Evolutionary conservation across 1,140 invertebrate genomes (phyloP), one percentile per base, ranked within the genome.

Genomic region (Zaprionus taronus): DNA sequence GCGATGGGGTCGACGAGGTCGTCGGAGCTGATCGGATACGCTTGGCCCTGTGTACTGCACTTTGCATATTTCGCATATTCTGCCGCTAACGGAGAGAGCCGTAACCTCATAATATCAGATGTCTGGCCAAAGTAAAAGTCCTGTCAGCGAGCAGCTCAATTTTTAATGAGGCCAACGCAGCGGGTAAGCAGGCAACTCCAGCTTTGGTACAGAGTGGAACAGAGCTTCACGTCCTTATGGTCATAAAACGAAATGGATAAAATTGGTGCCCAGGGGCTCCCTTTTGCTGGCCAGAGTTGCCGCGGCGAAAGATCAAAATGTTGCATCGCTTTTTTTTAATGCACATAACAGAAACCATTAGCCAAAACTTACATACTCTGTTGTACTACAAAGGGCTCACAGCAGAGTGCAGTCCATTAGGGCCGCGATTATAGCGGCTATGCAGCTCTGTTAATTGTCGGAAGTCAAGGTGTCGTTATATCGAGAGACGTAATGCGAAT

Each of bases 101-200:
- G 53, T 75, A 64, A 71, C 34, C 62, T 20, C 28, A 60, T 47
- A 68, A 68, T 73, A 62, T 49, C 72, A 62, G 51, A 38, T 57
- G 72, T 28, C 58, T 49, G 72, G 22, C 66, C 66, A 57, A 64
- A 64, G 60, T 71, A 71, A 71, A 71, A 71, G 67, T 75, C 67
- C 69, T 75, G 60, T 64, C 72, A 71, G 72, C 72, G 53, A 53
- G 67, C 67, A 31, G 44, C 60, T 75, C 72, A 75, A 75, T 75
- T 75, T 75, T 75, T 75, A 75, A 75, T 75, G 67, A 63, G 62
- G 66, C 66, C 57, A 74, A 73, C 71, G 63, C 57, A 56, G 71
- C 47, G 34, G 47, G 20, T 4, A n/a, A 51, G 20, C 20, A 4
- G 14, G 36, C 6, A 26, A 12, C 17, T 47, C 5, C n/a, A 17